Evolutionary conservation across 53 echinoderm and acorn worm genomes (phyloP), one percentile per base, ranked within the genome.

Genomic region (Astropecten irregularis): DNA sequence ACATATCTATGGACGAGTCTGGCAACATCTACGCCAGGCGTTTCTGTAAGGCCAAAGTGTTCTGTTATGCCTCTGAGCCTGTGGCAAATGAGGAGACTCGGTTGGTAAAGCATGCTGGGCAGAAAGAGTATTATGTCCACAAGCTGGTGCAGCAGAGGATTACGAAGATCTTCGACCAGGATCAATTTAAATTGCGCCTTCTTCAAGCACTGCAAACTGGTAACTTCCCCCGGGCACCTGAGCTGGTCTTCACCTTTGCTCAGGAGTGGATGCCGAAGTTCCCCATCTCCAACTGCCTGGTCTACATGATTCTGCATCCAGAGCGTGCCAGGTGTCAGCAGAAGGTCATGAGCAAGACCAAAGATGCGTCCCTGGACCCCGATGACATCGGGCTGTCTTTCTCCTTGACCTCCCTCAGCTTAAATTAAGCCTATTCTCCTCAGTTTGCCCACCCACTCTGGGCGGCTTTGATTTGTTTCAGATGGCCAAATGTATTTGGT

Each of bases 41-140:
- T 60, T 79, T 47, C 13, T 79, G 79, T 42, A 23, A 28, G 62
- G 44, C 42, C 20, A 31, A 32, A 11, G 79, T 79, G 30, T 59
- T 11, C 13, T 79, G 79, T 46, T 79, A 79, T 40, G 26, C 63
- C 9, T 61, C 79, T 2, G 42, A 32, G 10, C 30, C 9, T 1
- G 63, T 68, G 6, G 40, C 9, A 18, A 21, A n/a, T 44, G 0
- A 60, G 0, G 10, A 4, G 14, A 20, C 4, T 0, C 51, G 6
- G 4, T 3, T 18, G 33, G 19, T 30, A 3, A 30, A 8, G 16
- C 51, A 33, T 6, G 22, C 7, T 7, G 21, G 22, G 4, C 23
- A 3, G 0, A 28, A 47, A 61, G 61, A 9, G 9, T n/a, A n/a
- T n/a, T 60, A 32, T 13, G 40, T 61, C 61, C 39, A 44, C 18